A percentile compares a stretch with the other conserved stretches of the same genome.
Conservation (phyloP, 1,140 invertebrate genomes). For the Diabrotica virgifera region DNA sequence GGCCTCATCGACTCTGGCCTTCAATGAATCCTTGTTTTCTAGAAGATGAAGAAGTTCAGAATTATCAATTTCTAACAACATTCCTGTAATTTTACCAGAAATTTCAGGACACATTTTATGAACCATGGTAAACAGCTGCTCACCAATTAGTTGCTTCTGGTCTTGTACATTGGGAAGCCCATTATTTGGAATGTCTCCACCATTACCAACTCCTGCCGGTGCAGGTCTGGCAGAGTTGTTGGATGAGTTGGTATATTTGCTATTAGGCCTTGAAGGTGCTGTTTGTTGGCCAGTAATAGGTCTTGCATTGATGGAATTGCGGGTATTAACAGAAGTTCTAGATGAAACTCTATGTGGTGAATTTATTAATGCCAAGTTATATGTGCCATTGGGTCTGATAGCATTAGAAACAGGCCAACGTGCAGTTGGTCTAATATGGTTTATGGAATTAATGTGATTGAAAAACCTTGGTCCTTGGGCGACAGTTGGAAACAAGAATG, state of each 20-base stretch:
- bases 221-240: constrained; percentile 29
- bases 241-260: constrained; percentile 38
- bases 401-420: constrained; percentile 37
- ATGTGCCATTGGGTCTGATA: constrained; percentile 44
- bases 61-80: constrained; percentile 79
- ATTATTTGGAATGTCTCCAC: constrained; percentile 39
- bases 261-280: constrained; percentile 36
- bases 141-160: constrained; percentile 69
- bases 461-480: constrained; percentile 43
- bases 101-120: constrained; percentile 61
- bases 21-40: constrained; percentile 43
- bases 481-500: constrained; percentile 39
- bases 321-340: constrained; percentile 33
- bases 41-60: constrained; percentile 60
- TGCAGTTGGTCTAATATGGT: constrained; percentile 40
- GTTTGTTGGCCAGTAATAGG: constrained; percentile 42
- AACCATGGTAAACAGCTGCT: constrained; percentile 70
- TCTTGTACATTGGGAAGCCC: constrained; percentile 52
- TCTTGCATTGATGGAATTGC: constrained; percentile 35
- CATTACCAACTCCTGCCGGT: constrained; percentile 31
- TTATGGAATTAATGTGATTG: constrained; percentile 37
- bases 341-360: constrained; percentile 33
- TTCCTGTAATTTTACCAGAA: constrained; percentile 77
- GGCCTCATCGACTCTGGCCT: constrained; percentile 46
- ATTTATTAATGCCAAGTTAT: constrained; percentile 32